Evolutionary conservation across 2,113 vertebrate species (phyloP).

Genomic region (Cromileptes altivelis): DNA sequence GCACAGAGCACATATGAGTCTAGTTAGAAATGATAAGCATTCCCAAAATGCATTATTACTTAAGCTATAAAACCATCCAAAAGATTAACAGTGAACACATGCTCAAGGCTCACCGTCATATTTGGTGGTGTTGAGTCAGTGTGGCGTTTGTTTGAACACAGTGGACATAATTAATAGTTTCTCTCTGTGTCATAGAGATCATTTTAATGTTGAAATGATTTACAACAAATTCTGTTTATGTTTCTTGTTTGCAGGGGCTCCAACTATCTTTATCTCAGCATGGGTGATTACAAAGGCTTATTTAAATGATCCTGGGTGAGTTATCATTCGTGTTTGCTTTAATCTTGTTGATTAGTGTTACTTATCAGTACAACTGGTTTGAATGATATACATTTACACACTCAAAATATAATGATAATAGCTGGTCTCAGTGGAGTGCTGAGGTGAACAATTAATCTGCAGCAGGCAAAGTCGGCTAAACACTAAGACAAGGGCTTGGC

Average conservation of each 20-base stretch:
- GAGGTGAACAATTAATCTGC: conserved; percentile 2
- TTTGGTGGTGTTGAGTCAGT: conserved; percentile 1
- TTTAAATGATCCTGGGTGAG: conserved; percentile 90
- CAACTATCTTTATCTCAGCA: conserved; percentile 89
- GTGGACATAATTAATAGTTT: conserved; percentile 2
- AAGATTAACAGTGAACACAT: conserved; percentile 35
- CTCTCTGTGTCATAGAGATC: conserved; percentile 1
- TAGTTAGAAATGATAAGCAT: conserved; percentile 46
- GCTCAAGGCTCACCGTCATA: not conserved
- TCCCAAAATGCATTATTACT: conserved; percentile 31
- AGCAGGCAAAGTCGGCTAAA: not conserved
- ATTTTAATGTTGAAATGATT: conserved; percentile 34
- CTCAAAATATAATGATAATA: not conserved
- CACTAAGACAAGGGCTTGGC: not conserved
- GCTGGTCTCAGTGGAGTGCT: not conserved
- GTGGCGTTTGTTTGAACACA: conserved; percentile 11
- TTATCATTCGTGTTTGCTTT: conserved; percentile 8
- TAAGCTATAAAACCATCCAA: conserved; percentile 29
- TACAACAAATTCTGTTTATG: conserved; percentile 16
- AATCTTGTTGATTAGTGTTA: conserved; percentile 16
- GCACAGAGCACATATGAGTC: conserved; percentile 32
- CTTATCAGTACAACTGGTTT: not conserved
- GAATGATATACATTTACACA: not conserved
- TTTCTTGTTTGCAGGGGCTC: conserved; percentile 86
- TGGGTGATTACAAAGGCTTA: conserved; percentile 90